Evolutionary conservation across 2,113 vertebrate species (phyloP).

Genomic region (Myotis davidii): DNA sequence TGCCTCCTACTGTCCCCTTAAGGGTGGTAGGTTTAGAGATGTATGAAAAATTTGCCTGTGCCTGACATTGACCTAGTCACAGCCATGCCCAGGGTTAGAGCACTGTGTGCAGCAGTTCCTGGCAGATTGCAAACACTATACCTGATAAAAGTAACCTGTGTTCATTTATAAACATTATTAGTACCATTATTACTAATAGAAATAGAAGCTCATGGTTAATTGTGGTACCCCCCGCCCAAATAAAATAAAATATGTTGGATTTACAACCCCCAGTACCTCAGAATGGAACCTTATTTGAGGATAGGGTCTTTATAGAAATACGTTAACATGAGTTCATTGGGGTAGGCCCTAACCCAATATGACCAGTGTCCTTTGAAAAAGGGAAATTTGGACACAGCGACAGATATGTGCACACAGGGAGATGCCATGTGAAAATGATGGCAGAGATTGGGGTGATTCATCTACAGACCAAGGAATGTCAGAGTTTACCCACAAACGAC

Average conservation of each 20-base stretch:
- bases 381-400: background rate
- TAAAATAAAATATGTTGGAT: background rate
- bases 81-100: background rate
- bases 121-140: background rate
- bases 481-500: background rate
- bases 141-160: background rate
- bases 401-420: background rate
- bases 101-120: fast-evolving
- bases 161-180: background rate
- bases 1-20: background rate
- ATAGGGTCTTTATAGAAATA: background rate
- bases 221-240: background rate
- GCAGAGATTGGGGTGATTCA: background rate
- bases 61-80: background rate
- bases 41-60: background rate
- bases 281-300: background rate
- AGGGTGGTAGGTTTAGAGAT: background rate
- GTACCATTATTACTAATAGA: background rate
- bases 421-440: background rate
- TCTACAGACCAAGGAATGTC: background rate
- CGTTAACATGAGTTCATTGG: background rate
- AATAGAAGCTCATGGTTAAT: background rate
- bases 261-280: background rate
- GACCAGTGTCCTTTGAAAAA: background rate
- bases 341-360: background rate